Percentiles rank a stretch among this genome's conserved stretches.
phyloP scores from a whole-genome alignment of 2,888 invertebrate genomes.

The Drosophila tripunctata region DNA sequence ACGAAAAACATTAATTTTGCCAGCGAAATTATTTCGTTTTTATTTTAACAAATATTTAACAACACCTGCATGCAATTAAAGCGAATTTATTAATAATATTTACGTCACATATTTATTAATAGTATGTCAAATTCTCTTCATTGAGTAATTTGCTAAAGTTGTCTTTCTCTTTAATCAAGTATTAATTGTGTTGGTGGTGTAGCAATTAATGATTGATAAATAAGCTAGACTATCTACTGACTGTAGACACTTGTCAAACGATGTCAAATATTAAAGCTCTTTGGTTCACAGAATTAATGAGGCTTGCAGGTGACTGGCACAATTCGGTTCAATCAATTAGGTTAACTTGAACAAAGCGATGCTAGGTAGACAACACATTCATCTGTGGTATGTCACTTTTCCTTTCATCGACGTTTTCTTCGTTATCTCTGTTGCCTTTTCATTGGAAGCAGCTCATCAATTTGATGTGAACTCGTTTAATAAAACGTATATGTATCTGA shows the following conservation, averaged over 20 bases:
- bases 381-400: neutral
- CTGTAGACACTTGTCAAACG: conserved; percentile 4
- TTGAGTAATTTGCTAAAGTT: neutral
- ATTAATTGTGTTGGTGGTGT: neutral
- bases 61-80: neutral
- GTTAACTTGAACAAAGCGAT: conserved; percentile 34
- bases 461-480: conserved; percentile 49
- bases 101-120: neutral
- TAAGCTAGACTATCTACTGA: neutral
- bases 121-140: neutral
- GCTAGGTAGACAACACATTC: conserved; percentile 10
- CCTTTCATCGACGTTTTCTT: conserved; percentile 12
- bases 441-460: conserved; percentile 44
- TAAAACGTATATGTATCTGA: conserved; percentile 42
- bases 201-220: conserved; percentile 8
- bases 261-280: conserved; percentile 31
- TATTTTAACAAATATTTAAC: neutral
- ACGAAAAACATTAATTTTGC: neutral
- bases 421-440: conserved; percentile 1
- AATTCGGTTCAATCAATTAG: conserved; percentile 43
- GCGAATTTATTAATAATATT: neutral
- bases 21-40: neutral
- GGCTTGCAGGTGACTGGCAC: conserved; percentile 26
- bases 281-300: conserved; percentile 32
- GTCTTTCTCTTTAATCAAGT: neutral